Base-by-base conservation (phyloP, 1,140 invertebrate species). In the Bombus waltoni region DNA sequence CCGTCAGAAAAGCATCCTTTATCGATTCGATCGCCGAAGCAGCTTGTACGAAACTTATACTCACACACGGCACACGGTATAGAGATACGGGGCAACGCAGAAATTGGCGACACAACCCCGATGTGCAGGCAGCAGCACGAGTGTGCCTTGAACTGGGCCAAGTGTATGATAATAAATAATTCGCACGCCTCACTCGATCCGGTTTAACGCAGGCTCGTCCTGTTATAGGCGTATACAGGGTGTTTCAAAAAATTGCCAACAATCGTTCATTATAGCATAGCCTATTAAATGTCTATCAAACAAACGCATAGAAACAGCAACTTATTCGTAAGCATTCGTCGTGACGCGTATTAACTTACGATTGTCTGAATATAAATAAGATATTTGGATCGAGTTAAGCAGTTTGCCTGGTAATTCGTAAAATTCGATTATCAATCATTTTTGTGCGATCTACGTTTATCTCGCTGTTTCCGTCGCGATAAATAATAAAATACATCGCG, bases 111-210 rank as follows among this genome's bases (percentile, higher is more conserved):
- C 57, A 47, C 76, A 88, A 87, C 32, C 53, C 74, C 74, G n/a
- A 66, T 83, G 32, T n/a, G 32, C 40, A 62, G 22, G 32, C 40
- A 82, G 10, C 80, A 44, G 22, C 57, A 38, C 44, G 53, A 38
- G 38, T 28, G 59, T n/a, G 47, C 22, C 74, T 85, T 53, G 92
- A 93, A 93, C 87, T 92, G 89, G 91, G 92, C 85, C 91, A 93
- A 92, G 85, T 90, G 79, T 88, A 88, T 81, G 82, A 91, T 85
- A 89, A 92, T 92, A 92, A 92, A 91, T 93, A 92, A 92, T 92
- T 89, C 87, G 77, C 79, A 83, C 44, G 72, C 66, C 65, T 83
- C 72, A 81, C 28, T 35, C 35, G 78, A 79, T 78, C 84, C 83
- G 78, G 76, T 90, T 91, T 91, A 88, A 85, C 59, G 40, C 72